A percentile compares a stretch with the other conserved stretches of the same genome.
These are phyloP conservation scores for Globodera ellingtonae DNA, from an alignment of 1,140 invertebrate species.

Conservation along the genomic window DNA sequence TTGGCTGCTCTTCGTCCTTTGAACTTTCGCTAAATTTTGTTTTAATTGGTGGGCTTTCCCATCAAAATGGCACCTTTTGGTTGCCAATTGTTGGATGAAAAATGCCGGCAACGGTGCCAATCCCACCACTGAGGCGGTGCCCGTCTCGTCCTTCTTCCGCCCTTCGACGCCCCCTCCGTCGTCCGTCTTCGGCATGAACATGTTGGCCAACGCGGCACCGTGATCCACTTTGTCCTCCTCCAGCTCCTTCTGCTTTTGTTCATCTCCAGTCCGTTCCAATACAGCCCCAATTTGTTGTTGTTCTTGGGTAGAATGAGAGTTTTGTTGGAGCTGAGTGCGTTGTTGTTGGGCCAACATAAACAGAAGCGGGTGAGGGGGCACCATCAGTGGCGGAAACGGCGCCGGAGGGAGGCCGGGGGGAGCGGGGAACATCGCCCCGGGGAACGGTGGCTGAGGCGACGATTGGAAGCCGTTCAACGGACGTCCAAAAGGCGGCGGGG, in stretches of 20 bases:
- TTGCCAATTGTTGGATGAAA: conserved; percentile 26
- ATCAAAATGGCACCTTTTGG: neutral
- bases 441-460: neutral
- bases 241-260: neutral
- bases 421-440: neutral
- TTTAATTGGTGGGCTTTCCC: neutral
- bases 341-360: conserved; percentile 21
- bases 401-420: neutral
- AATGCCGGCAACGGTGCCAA: conserved; percentile 23
- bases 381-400: conserved; percentile 3
- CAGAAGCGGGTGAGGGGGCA: neutral
- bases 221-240: conserved; percentile 12
- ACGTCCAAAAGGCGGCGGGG: neutral
- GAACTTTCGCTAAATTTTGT: neutral
- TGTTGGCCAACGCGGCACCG: conserved; percentile 18
- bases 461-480: neutral
- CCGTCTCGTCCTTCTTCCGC: neutral
- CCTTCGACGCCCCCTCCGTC: conserved; percentile 1
- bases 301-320: neutral
- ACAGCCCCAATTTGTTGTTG: neutral
- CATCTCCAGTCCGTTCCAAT: neutral
- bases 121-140: neutral
- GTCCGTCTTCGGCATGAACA: conserved; percentile 23
- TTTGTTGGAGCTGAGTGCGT: neutral
- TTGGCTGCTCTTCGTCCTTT: neutral